These are phyloP conservation scores for Hyles vespertilio DNA, from an alignment of 1,140 invertebrate genomes.

Conservation along the genomic window DNA sequence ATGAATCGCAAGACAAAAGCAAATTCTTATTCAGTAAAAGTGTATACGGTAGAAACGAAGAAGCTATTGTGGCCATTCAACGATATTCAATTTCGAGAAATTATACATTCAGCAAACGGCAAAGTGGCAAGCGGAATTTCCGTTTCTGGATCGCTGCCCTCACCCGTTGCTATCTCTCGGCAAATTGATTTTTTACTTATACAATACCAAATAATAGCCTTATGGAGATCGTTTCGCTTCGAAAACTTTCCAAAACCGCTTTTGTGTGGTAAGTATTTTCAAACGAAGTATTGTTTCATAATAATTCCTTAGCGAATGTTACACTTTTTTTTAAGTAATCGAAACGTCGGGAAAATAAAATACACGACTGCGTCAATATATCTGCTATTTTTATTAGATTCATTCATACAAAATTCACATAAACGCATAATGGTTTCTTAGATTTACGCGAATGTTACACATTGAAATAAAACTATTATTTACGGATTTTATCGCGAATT, in stretches of 20 bases:
- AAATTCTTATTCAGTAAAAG: too few species aligned
- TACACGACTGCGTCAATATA: too few species aligned
- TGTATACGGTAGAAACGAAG: neutral
- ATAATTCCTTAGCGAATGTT: too few species aligned
- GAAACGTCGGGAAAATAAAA: too few species aligned
- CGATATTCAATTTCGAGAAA: slow-evolving; percentile 6
- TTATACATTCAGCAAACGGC: slow-evolving; percentile 8
- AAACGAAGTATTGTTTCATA: too few species aligned
- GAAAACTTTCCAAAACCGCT: slow-evolving; percentile 2
- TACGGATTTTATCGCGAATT: too few species aligned
- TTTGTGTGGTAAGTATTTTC: neutral
- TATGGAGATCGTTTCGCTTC: neutral
- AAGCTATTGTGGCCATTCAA: neutral
- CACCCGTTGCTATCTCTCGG: neutral
- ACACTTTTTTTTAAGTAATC: too few species aligned
- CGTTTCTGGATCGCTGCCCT: slow-evolving; percentile 2
- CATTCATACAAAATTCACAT: too few species aligned
- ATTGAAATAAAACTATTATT: too few species aligned
- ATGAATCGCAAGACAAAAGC: neutral
- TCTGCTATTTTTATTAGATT: too few species aligned
- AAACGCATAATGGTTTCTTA: too few species aligned
- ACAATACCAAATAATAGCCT: slow-evolving; percentile 5
- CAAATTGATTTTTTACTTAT: slow-evolving; percentile 3
- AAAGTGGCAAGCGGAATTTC: neutral
- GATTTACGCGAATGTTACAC: too few species aligned